Evolutionary conservation across 1,140 invertebrate species (phyloP), one percentile per base, ranked within the genome.

Genomic region (Cyphomyrmex costatus): DNA sequence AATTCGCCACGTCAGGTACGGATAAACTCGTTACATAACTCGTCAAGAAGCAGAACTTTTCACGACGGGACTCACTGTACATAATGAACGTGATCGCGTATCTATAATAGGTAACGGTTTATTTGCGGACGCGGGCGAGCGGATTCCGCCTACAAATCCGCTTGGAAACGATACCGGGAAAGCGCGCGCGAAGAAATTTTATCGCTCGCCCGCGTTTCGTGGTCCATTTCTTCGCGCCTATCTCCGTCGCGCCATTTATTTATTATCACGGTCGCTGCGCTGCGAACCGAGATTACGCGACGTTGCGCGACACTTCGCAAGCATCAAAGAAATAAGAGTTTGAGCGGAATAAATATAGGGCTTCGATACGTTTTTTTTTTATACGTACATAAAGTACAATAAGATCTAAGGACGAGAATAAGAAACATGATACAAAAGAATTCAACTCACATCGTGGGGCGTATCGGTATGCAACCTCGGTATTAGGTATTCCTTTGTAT

Each of bases 221-320:
- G 89, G 74, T 83, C 89, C 84, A 88, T 88, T 90, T 90, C 53
- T 88, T 88, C 74, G 58, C 88, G 61, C 61, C 73, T 91, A 90
- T 90, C 89, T 46, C 51, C 24, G 14, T 14, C 42, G 46, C 42
- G 46, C 42, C 77, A 90, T 84, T 86, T 80, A 65, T 51, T 65
- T 73, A 51, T 66, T 90, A 90, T 91, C 89, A 65, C 30, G 21
- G 21, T 49, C 79, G 51, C 16, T 33, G 36, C 53, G 33, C 33
- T 27, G 24, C 19, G 36, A 60, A 36, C 2, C 63, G 30, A 53
- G 82, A 56, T 61, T 83, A 82, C 60, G 12, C 10, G 8, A 8
- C 36, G 10, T 42, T 42, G 36, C 21, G 27, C 27, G 88, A 84
- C 49, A 73, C 66, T 70, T 46, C n/a, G 46, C 30, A 56, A 49